Conservation (phyloP, 1,140 invertebrate genomes). For the Drosophila serrata region DNA sequence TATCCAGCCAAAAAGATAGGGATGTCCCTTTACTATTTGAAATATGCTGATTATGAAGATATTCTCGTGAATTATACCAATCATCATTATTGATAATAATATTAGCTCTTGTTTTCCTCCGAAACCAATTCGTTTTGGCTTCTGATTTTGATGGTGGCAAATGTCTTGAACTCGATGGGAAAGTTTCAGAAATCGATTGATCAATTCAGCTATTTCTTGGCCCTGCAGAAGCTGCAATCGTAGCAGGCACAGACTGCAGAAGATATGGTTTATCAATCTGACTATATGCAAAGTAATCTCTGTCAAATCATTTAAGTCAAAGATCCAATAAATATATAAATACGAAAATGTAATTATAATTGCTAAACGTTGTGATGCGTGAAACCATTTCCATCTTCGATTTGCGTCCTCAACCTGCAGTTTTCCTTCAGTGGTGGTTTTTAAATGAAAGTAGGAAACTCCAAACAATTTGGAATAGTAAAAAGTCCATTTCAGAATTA, state of each 20-base stretch:
- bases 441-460: background rate
- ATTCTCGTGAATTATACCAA: conserved; percentile 6
- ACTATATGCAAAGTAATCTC: background rate
- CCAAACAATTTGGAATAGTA: conserved; percentile 1
- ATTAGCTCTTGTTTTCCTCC: conserved; percentile 28
- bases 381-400: conserved; percentile 22
- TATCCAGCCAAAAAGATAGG: background rate
- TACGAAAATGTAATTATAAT: background rate
- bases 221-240: conserved; percentile 30
- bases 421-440: background rate
- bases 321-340: background rate
- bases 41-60: background rate
- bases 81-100: background rate
- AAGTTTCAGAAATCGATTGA: conserved; percentile 34
- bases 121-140: background rate
- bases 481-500: conserved; percentile 3
- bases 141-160: no score
- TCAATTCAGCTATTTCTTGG: background rate
- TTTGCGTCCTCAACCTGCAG: background rate
- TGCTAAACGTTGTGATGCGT: background rate
- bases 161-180: conserved; percentile 9
- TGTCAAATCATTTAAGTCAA: background rate
- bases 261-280: background rate
- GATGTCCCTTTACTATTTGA: rapidly evolving
- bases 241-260: conserved; percentile 10